phyloP scores from a whole-genome alignment of 2,113 vertebrate genomes.

The human (Homo sapiens) region GRCh38 chr3:60348001-60348500 shows the following conservation, averaged over 20 bases:
- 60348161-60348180: background rate
- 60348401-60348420: background rate
- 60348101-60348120: background rate
- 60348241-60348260: background rate
- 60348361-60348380: background rate
- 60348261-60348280: background rate
- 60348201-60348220: background rate
- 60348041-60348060: too few species aligned
- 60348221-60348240: background rate
- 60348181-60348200: conserved; percentile 3
- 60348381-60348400: background rate
- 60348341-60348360: background rate
- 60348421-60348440: background rate
- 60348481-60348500: background rate
- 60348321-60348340: background rate
- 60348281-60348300: background rate
- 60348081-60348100: background rate
- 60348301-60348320: background rate
- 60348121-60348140: background rate
- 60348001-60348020: too few species aligned
- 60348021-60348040: too few species aligned
- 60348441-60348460: background rate
- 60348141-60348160: background rate
- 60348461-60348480: background rate
- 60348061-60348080: conserved; percentile 8